A percentile compares a stretch with the other conserved stretches of the same genome.
Conservation (phyloP, 1,140 invertebrate species). For the Pogonomyrmex californicus region DNA sequence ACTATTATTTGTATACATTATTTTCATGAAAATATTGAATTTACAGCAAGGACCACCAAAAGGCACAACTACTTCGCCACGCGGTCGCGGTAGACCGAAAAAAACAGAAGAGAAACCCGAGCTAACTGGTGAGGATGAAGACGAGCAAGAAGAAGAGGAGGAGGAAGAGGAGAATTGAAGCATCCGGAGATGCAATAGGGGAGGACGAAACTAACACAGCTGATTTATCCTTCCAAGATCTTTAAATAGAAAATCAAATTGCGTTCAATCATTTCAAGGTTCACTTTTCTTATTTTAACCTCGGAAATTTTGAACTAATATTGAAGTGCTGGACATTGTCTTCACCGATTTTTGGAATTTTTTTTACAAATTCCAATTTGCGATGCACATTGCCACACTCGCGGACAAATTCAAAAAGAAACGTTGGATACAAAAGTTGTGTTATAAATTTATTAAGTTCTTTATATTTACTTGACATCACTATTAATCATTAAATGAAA, state of each 20-base stretch:
- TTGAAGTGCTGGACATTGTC: slow-evolving; percentile 33
- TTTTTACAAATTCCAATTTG: slow-evolving; percentile 48
- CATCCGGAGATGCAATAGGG: slow-evolving; percentile 30
- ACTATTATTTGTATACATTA: neutral
- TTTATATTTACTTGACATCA: slow-evolving; percentile 50
- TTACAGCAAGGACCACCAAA: slow-evolving; percentile 80
- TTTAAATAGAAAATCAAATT: slow-evolving; percentile 66
- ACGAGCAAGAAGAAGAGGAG: slow-evolving; percentile 86
- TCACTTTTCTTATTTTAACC: slow-evolving; percentile 66
- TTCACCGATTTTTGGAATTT: slow-evolving; percentile 47
- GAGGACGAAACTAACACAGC: slow-evolving; percentile 63
- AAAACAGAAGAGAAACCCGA: slow-evolving; percentile 87
- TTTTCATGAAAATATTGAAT: slow-evolving; percentile 37
- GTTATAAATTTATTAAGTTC: slow-evolving; percentile 63
- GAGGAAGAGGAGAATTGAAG: slow-evolving; percentile 85
- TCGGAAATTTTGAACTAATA: slow-evolving; percentile 23
- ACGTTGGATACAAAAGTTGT: slow-evolving; percentile 46
- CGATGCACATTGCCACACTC: slow-evolving; percentile 22
- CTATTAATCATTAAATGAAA: slow-evolving; percentile 54
- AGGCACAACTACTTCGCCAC: slow-evolving; percentile 77
- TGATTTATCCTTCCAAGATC: slow-evolving; percentile 68
- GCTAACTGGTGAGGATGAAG: slow-evolving; percentile 86
- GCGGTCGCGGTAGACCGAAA: slow-evolving; percentile 85
- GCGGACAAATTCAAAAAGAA: slow-evolving; percentile 5
- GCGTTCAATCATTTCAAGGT: slow-evolving; percentile 44